These are phyloP conservation scores for Chrysogorgia sp. DNA, from an alignment of 92 coral and sea anemone species.

Conservation along the genomic window DNA sequence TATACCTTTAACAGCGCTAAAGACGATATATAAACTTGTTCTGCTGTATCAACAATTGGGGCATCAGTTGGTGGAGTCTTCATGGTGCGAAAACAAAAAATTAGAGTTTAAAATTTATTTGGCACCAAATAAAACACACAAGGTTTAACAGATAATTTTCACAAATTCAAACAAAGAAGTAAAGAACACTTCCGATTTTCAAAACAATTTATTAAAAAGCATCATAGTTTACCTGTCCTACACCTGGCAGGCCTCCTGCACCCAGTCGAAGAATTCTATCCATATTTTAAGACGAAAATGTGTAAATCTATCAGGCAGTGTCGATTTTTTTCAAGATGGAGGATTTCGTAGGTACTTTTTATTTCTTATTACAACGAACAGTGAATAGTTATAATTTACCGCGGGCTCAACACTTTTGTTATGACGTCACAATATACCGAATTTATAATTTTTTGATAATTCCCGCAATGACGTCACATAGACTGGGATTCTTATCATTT, in stretches of 20 bases:
- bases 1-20: slow-evolving; percentile 84
- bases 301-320: background rate
- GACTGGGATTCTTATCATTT: no score
- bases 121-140: background rate
- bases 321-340: background rate
- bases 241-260: slow-evolving; percentile 98
- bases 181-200: background rate
- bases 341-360: background rate
- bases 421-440: background rate
- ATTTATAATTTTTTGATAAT: no score
- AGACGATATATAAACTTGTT: slow-evolving; percentile 94
- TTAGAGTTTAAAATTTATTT: background rate
- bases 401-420: background rate
- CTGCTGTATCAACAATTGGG: slow-evolving; percentile 98
- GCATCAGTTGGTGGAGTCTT: slow-evolving; percentile 82
- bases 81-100: slow-evolving; percentile 13
- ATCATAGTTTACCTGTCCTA: slow-evolving; percentile 77
- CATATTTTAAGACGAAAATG: slow-evolving; percentile 47
- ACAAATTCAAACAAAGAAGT: background rate
- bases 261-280: slow-evolving; percentile 97
- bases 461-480: no score
- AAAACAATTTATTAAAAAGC: background rate
- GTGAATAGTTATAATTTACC: background rate
- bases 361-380: background rate
- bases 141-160: background rate